Conservation (phyloP, 2,113 vertebrate genomes). For the Myiozetetes cayanensis region DNA sequence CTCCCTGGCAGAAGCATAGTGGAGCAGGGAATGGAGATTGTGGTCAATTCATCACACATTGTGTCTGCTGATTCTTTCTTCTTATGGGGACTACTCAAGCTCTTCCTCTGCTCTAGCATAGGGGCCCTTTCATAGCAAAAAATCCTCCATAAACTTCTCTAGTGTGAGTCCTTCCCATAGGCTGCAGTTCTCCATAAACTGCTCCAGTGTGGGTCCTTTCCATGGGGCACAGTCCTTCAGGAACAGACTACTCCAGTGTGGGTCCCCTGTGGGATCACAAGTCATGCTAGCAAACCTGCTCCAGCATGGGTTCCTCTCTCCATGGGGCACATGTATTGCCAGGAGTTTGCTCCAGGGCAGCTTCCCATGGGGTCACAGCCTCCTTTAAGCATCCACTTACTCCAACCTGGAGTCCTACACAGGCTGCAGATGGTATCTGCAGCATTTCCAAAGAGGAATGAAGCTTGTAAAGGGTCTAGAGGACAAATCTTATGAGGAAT, state of each 20-base stretch:
- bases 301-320: not conserved
- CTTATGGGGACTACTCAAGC: not conserved
- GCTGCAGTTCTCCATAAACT: not conserved
- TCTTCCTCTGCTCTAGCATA: not conserved
- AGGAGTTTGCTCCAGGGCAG: not conserved
- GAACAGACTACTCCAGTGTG: not conserved
- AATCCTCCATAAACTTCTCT: not conserved
- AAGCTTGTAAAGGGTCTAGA: not conserved
- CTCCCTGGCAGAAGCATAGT: not conserved
- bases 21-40: not conserved
- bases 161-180: not conserved
- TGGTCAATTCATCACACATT: not conserved
- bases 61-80: not conserved
- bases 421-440: not conserved
- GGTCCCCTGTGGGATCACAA: not conserved
- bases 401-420: not conserved
- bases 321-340: not conserved
- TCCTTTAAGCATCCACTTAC: not conserved
- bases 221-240: not conserved
- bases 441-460: not conserved
- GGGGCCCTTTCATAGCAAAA: not conserved
- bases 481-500: not conserved
- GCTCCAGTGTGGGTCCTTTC: not conserved
- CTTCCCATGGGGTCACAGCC: not conserved
- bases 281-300: not conserved